Conservation (phyloP, 2,113 vertebrate genomes). For the Capreolus pygargus region DNA sequence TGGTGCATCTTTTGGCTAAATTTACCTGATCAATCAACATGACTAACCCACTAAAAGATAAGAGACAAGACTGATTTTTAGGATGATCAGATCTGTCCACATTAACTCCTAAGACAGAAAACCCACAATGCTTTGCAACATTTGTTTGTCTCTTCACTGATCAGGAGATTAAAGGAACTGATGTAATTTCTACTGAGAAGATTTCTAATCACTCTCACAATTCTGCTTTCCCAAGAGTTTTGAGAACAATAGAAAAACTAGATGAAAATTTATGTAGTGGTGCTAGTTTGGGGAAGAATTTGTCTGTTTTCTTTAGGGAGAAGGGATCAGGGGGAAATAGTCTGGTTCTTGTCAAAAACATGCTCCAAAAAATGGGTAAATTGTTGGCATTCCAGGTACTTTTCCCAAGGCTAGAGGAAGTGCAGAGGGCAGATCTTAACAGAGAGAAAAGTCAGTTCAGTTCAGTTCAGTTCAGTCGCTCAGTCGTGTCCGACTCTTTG, state of each 20-base stretch:
- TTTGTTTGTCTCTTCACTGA: conserved; percentile 5
- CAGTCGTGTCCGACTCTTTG: too few species aligned
- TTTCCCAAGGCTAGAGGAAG: not conserved
- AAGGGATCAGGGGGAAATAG: not conserved
- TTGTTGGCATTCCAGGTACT: not conserved
- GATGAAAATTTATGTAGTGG: not conserved
- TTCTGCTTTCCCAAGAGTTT: not conserved
- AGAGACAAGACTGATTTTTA: not conserved
- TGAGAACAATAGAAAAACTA: not conserved
- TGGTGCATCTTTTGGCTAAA: not conserved
- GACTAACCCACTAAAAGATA: conserved; percentile 25
- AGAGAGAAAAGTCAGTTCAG: not conserved
- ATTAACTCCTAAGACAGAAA: not conserved
- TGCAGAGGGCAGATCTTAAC: not conserved
- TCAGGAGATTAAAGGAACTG: not conserved
- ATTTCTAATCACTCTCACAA: not conserved
- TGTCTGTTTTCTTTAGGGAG: not conserved
- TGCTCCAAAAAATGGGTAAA: not conserved
- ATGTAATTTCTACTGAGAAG: conserved; percentile 32
- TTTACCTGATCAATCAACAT: not conserved
- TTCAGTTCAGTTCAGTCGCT: too few species aligned
- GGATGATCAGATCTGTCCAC: conserved; percentile 28
- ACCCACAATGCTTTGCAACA: not conserved
- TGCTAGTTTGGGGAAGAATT: not conserved
- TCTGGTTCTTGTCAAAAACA: not conserved